Base-by-base conservation (phyloP, 2,113 vertebrate genomes). In the Campylomormyrus numenius region DNA sequence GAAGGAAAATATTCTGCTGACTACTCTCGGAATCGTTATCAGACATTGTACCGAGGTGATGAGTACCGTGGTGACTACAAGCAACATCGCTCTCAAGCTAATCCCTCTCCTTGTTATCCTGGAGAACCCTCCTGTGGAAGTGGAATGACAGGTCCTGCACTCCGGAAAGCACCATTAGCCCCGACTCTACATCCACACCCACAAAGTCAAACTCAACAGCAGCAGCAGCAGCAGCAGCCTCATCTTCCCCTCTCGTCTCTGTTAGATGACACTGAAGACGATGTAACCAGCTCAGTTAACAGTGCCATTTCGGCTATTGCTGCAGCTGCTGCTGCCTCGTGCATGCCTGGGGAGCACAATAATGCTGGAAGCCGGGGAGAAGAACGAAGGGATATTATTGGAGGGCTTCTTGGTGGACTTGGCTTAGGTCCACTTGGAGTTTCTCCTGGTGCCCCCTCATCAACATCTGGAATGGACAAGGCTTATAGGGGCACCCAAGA, bases 201-300 rank as follows among this genome's bases (percentile, higher is more conserved):
- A 92, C 96, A 95, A 94, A 94, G 92, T 94, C 96, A 96, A 93
- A 94, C 86, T 93, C 96, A 96, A 92, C 95, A 95, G 49, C 85
- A 87, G 49, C 85, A 87, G 49, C 85, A 87, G n/a, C n/a, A n/a
- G 48, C 85, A 87, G 48, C 96, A 96, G 85, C 96, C 95, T 90
- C 96, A 96, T 92, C 94, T 96, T 92, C 96, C 96, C 87, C 95
- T 96, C 74, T 96, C 96, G 85, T 96, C 96, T 89, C 95, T 96
- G 56, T 94, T 96, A 92, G 96, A 96, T 91, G 96, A 96, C 92
- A 95, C 96, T 83, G 96, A 96, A 94, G 96, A 96, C 91, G 96
- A 96, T 94, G 96, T 96, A 86, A 96, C 96, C 89, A 96, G 96
- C 93, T 96, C 96, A 89, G 96, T 96, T 90, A 96, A 96, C 93